Conservation (phyloP, 30 jellyfish, hydroid and myxozoan genomes). For the Euphysa ruthae region DNA sequence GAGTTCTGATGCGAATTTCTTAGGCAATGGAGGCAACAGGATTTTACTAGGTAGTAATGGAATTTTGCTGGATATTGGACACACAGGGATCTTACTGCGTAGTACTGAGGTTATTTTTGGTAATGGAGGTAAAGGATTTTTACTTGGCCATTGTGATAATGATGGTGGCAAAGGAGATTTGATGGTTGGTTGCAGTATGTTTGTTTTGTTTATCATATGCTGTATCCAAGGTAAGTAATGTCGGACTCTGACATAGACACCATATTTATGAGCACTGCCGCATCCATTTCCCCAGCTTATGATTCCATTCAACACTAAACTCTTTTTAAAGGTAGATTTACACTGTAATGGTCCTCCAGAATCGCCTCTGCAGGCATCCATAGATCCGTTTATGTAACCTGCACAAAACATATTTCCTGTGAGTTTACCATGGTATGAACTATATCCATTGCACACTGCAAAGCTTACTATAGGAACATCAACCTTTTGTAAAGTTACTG, state of each 20-base stretch:
- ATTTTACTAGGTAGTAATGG: no score
- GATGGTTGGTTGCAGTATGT: no score
- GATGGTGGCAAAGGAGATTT: no score
- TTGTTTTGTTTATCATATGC: no score
- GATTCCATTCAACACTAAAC: conserved; percentile 69
- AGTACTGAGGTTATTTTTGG: no score
- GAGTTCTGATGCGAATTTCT: no score
- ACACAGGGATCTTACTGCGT: no score
- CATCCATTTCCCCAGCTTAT: conserved; percentile 95
- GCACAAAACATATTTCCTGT: conserved; percentile 87
- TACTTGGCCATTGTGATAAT: no score
- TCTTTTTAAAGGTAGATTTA: conserved; percentile 24
- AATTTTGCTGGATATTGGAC: no score
- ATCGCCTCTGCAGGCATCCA: conserved; percentile 48
- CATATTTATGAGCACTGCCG: conserved; percentile 67
- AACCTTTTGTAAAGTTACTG: conserved; percentile 49
- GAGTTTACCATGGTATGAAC: conserved; percentile 47
- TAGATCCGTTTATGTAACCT: conserved; percentile 51
- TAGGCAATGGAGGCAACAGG: no score
- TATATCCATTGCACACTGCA: conserved; percentile 46
- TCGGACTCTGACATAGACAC: conserved; percentile 74
- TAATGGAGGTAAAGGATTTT: no score
- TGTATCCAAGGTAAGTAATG: conserved; percentile 58
- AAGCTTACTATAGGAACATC: conserved; percentile 57
- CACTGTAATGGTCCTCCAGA: conserved; percentile 96